Evolutionary conservation across 1,140 invertebrate genomes (phyloP), one percentile per base, ranked within the genome.

Genomic region (Himalopsyche phryganea): DNA sequence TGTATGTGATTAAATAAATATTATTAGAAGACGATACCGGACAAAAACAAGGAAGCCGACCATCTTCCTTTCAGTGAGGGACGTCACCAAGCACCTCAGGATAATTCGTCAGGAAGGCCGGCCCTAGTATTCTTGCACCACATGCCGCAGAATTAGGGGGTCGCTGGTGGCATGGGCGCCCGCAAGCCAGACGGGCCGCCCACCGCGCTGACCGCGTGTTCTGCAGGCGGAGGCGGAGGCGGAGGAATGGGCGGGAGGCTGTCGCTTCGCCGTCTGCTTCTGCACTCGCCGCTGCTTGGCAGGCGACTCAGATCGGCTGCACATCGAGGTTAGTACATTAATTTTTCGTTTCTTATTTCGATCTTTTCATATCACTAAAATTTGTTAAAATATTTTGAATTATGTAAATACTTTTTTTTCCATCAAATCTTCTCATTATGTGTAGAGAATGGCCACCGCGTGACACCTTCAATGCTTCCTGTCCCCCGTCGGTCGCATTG

Each of bases 241-340:
- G 50, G 56, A 6, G 52, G 57, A n/a, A 51, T 45, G 6, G 51
- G 51, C 11, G 61, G 61, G 9, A 23, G 61, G 17, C 46, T 64
- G 36, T 64, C 61, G 18, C 53, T 64, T 5, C 52, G 61, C 20
- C 52, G 58, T 6, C 40, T 64, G 23, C 42, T 64, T 13, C 53
- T 64, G n/a, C 52, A 64, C 42, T 64, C 61, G 9, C 61, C 61
- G 2, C 57, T 64, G 10, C 20, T 64, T 7, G 61, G 61, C 1
- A 53, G 52, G 35, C 52, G 61, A 11, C 42, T 64, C n/a, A 35
- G 57, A 38, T 57, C 49, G n/a, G 61, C 61, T 5, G 57, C 61
- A 6, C 57, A 64, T 38, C 46, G 61, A 60, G 61, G 61, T 64
- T 49, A 46, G 40, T 28, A n/a, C 15, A 53, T 40, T 40, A 3